Conservation (phyloP, 1,140 invertebrate genomes). For the Pseudoatta argentina region DNA sequence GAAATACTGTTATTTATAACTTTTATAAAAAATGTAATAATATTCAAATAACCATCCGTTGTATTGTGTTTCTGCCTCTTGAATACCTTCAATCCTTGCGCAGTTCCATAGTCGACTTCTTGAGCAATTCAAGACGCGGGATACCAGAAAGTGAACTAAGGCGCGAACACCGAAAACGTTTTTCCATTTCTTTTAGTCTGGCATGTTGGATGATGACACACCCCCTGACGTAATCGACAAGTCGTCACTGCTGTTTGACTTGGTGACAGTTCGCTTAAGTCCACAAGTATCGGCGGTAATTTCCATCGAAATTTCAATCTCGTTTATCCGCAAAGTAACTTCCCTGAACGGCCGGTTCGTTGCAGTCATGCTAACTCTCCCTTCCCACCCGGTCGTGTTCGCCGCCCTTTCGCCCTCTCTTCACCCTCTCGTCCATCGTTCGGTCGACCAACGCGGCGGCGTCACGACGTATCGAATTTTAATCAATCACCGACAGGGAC, state of each 20-base stretch:
- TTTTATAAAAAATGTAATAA: neutral
- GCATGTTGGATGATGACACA: conserved; percentile 19
- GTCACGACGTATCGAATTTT: conserved; percentile 82
- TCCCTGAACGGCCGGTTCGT: conserved; percentile 65
- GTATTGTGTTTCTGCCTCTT: neutral
- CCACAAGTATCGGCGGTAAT: conserved; percentile 80
- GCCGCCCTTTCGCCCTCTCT: conserved; percentile 11
- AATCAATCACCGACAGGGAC: conserved; percentile 84
- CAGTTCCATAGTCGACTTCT: neutral
- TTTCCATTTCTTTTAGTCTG: conserved; percentile 34
- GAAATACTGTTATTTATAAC: neutral
- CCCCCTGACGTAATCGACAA: conserved; percentile 61
- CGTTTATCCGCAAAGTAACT: conserved; percentile 83
- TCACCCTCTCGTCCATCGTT: conserved; percentile 48
- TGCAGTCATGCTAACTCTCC: conserved; percentile 58
- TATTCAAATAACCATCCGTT: neutral
- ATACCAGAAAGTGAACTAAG: neutral
- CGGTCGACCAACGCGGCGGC: conserved; percentile 64
- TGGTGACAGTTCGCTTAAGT: conserved; percentile 81
- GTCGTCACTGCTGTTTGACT: conserved; percentile 78
- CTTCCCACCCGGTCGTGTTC: conserved; percentile 50
- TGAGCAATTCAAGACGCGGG: conserved; percentile 1
- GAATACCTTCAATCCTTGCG: neutral
- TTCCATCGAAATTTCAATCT: conserved; percentile 84
- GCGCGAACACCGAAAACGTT: conserved; percentile 31